Evolutionary conservation across 2,113 vertebrate genomes (phyloP), one percentile per base, ranked within the genome.

Genomic region (Seriola quinqueradiata): DNA sequence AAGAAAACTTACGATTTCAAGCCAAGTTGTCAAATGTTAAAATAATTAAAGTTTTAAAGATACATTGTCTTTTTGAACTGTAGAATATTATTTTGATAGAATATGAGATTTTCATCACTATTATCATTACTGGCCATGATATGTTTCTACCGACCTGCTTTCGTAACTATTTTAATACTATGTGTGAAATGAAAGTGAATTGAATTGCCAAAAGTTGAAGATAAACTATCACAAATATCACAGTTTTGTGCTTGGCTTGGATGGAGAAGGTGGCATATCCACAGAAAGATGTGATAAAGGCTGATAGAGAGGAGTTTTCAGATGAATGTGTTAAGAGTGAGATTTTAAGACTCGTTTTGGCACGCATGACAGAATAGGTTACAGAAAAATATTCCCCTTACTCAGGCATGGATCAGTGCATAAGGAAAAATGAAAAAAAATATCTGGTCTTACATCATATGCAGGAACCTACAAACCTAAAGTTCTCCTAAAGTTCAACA

Each of bases 401-500:
- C 52, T 48, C 54, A 79, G 70, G 16, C 28, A 52, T 3, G 80
- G 90, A 89, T 92, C 79, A 76, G 55, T 3, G 46, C 75, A 81
- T 72, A 76, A 77, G 52, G 59, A 66, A 70, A 68, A 86, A 74
- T 66, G 50, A 82, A 82, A 72, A 72, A 84, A 82, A 72, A 84
- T 69, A 82, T 87, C 60, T 75, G 23, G 11, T 42, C 71, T 86
- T 58, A 80, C 46, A 69, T 87, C 75, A 82, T 17, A 72, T 75
- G 8, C 34, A 57, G 64, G 42, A 83, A 80, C 64, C 61, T 25
- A 58, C 69, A 70, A 90, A 82, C 67, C 61, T 70, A 67, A 79
- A 87, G 48, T 71, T 81, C 74, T 70, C 28, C 34, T 50, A 64
- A 89, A 84, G 60, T 83, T 86, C 70, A 87, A 60, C 55, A 73